phyloP scores from a whole-genome alignment of 2,888 invertebrate genomes.

The Temnothorax rugatulus region DNA sequence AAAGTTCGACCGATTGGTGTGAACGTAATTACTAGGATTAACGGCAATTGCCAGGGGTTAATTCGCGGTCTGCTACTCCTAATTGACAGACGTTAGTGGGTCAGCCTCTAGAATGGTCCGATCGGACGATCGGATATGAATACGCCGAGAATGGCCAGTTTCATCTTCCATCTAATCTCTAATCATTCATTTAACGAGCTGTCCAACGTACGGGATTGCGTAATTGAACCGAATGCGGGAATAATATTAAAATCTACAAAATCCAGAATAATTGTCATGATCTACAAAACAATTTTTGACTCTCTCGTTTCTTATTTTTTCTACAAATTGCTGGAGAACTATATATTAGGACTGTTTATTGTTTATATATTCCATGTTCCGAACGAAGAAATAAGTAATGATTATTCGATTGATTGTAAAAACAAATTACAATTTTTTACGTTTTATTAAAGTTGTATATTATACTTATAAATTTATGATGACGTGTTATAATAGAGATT shows the following conservation, averaged over 20 bases:
- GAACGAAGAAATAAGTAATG: not conserved
- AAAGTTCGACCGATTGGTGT: conserved; percentile 82
- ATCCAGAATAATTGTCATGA: not conserved
- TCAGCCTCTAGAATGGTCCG: conserved; percentile 72
- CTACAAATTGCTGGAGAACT: not conserved
- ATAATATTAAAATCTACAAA: not conserved
- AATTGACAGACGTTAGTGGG: conserved; percentile 82
- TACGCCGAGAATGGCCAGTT: conserved; percentile 61
- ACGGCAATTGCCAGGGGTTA: conserved; percentile 83
- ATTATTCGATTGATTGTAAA: not conserved
- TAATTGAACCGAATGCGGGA: not conserved
- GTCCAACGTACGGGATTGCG: not conserved
- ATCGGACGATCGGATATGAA: conserved; percentile 74
- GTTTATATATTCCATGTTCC: not conserved
- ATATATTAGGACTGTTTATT: not conserved
- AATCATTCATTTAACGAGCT: conserved; percentile 59
- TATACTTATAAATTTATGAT: conserved; percentile 3
- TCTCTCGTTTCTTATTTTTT: not conserved
- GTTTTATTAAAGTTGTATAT: not conserved
- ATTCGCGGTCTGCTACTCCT: conserved; percentile 81
- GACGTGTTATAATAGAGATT: not conserved
- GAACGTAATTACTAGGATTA: conserved; percentile 83
- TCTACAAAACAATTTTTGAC: not conserved
- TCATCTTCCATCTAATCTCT: conserved; percentile 65
- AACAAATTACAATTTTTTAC: not conserved